These are phyloP conservation scores for Zosterops lateralis DNA, from an alignment of 2,113 vertebrate species.

Conservation along the genomic window DNA sequence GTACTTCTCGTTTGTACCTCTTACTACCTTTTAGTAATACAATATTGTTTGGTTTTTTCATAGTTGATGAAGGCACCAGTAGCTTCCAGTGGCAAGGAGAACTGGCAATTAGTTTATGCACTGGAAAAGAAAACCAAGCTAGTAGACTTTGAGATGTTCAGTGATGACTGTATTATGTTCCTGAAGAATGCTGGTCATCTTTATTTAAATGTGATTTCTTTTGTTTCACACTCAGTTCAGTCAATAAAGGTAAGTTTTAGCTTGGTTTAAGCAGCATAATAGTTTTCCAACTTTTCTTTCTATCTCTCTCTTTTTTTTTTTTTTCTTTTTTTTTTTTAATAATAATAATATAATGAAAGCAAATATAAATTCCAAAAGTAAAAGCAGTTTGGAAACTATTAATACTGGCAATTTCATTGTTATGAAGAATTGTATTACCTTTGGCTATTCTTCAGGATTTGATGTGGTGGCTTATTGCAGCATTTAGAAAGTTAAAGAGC, in stretches of 20 bases:
- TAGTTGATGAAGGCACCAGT: conserved; percentile 85
- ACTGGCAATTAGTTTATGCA: conserved; percentile 83
- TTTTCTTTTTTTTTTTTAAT: too few relatives aligned
- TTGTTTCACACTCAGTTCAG: conserved; percentile 71
- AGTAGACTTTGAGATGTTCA: conserved; percentile 89
- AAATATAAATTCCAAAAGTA: background rate
- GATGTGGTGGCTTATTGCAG: background rate
- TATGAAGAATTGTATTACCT: background rate
- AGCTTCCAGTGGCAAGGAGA: conserved; percentile 72
- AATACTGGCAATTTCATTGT: background rate
- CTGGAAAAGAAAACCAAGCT: conserved; percentile 75
- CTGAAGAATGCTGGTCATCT: conserved; percentile 73
- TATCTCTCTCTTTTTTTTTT: background rate
- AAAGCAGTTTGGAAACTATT: background rate
- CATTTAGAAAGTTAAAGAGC: background rate
- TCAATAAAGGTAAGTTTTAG: conserved; percentile 79
- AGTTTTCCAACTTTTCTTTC: background rate
- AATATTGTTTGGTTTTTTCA: background rate
- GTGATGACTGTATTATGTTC: conserved; percentile 83
- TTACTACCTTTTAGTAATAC: background rate
- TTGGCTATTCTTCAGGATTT: background rate
- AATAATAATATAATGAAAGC: background rate
- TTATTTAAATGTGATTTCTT: conserved; percentile 78
- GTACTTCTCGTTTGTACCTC: background rate
- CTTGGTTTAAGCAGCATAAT: background rate